Conservation (phyloP, 2,888 invertebrate genomes). For the Caenorhabditis zanzibari region DNA sequence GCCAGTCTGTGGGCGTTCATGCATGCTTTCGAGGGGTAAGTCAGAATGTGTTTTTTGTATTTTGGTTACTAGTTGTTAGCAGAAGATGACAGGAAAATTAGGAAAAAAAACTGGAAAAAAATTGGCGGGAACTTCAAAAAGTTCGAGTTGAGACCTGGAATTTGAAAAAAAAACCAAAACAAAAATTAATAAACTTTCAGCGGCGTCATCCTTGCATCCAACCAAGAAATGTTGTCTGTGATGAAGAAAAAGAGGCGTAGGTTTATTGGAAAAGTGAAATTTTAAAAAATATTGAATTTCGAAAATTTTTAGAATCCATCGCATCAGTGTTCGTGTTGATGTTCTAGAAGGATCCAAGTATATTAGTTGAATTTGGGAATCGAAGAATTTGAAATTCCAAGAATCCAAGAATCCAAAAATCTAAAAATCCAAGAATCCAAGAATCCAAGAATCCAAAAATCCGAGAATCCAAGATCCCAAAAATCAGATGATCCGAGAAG, state of each 20-base stretch:
- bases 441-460: too few species aligned
- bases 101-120: not conserved
- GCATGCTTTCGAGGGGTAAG: slow-evolving; percentile 52
- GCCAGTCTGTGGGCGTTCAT: slow-evolving; percentile 46
- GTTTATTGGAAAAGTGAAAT: slow-evolving; percentile 1
- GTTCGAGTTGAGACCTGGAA: too few species aligned
- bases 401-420: too few species aligned
- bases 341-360: not conserved
- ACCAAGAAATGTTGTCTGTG: slow-evolving; percentile 18
- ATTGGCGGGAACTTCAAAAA: too few species aligned
- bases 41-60: not conserved
- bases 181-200: not conserved
- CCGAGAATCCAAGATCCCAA: too few species aligned
- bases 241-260: slow-evolving; percentile 25
- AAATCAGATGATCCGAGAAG: too few species aligned
- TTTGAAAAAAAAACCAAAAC: too few species aligned
- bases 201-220: slow-evolving; percentile 19
- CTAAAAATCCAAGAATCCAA: too few species aligned
- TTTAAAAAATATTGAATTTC: not conserved
- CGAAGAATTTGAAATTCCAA: too few species aligned
- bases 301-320: slow-evolving; percentile 14
- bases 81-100: not conserved
- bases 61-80: not conserved
- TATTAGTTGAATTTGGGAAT: too few species aligned
- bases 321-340: slow-evolving; percentile 35